phyloP scores from a whole-genome alignment of 2,797 vertebrate genomes.

The Lagodon rhomboides region DNA sequence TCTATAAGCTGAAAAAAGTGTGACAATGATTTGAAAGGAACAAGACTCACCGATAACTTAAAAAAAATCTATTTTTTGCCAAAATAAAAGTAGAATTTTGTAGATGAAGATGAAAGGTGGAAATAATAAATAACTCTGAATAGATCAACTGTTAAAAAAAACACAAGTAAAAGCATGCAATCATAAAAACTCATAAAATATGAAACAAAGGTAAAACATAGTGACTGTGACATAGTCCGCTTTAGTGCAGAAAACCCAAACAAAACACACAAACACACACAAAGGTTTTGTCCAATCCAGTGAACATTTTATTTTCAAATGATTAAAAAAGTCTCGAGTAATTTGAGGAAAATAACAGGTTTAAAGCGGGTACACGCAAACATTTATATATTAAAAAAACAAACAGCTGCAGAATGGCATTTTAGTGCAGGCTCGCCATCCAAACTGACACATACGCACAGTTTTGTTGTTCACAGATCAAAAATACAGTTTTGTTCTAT shows the following conservation, averaged over 20 bases:
- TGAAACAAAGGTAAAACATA: too few relatives aligned
- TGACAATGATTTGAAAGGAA: background rate
- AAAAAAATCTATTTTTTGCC: background rate
- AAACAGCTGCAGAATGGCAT: constrained; percentile 22
- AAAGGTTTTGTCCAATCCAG: background rate
- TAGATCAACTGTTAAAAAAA: too few relatives aligned
- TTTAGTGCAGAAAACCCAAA: too few relatives aligned
- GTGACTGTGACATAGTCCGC: background rate
- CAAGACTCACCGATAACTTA: background rate
- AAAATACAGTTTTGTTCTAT: background rate
- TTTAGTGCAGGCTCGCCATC: background rate
- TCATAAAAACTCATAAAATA: too few relatives aligned
- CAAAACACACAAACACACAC: background rate
- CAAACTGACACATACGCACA: background rate
- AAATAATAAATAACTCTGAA: too few relatives aligned
- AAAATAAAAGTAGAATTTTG: background rate
- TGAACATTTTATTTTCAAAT: constrained; percentile 26
- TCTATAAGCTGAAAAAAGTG: too few relatives aligned
- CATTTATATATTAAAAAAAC: constrained; percentile 8
- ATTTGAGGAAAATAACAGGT: constrained; percentile 4
- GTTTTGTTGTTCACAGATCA: background rate
- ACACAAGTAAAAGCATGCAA: too few relatives aligned
- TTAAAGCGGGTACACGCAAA: constrained; percentile 4
- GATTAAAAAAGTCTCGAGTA: background rate
- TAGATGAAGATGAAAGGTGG: too few relatives aligned